Base-by-base conservation (phyloP, 2,797 vertebrate species). In the Hylomyscus alleni region DNA sequence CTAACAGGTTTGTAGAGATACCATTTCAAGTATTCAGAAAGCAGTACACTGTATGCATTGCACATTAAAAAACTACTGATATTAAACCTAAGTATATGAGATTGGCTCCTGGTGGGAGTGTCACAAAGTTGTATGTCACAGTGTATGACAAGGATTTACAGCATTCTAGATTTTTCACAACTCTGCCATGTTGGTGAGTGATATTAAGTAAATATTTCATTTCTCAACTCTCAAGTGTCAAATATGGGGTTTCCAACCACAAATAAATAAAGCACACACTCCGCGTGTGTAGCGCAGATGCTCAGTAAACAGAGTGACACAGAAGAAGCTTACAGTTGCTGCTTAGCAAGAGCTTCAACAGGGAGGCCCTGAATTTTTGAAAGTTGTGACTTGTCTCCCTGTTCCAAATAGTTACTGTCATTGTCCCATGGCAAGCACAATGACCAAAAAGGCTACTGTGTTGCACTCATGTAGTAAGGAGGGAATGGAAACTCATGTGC, bases 261-360 rank as follows among this genome's bases (percentile, higher is more conserved):
- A 96, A 98, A 99, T 98, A 99, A 98, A 98, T 98, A 98, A 98
- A 98, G 97, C 97, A 82, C 95, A 98, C 97, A 98, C 98, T 98
- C 98, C 96, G 97, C 91, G 47, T 76, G 96, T 98, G 98, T 98
- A 99, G 98, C 98, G 98, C 98, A 98, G 98, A 98, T 97, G 96
- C 98, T 97, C 98, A 98, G 98, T 99, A 99, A 99, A 99, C 98
- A 99, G 98, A 98, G 98, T 98, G 98, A 98, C 98, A 96, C n/a
- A 97, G 97, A 98, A 98, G 93, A 97, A 98, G 95, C 91, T 93
- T 95, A 93, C 96, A 98, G 97, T 97, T 97, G 98, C 98, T 98
- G 98, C 98, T 95, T 60, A 80, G 44, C 20, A 67, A 65, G 17
- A 0, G 90, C 95, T 97, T 90, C 34, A 24, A 86, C 92, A 29